Evolutionary conservation across 2,888 invertebrate species (phyloP).

Genomic region (Mythimna impura): DNA sequence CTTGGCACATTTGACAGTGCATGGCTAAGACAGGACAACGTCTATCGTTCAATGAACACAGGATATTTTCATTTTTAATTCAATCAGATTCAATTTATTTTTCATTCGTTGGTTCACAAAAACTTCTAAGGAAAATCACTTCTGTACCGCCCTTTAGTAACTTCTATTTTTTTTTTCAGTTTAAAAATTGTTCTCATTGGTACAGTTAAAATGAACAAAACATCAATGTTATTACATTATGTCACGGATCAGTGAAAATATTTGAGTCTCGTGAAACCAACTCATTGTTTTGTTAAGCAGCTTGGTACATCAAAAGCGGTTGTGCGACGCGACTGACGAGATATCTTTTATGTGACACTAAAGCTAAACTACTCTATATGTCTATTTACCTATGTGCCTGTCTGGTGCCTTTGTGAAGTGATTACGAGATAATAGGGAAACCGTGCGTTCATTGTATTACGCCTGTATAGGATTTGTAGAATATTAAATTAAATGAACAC

Average conservation of each 20-base stretch:
- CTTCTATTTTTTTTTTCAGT: constrained; percentile 1
- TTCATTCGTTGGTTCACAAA: constrained; percentile 6
- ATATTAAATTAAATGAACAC: constrained; percentile 12
- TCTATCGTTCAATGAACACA: too few species aligned
- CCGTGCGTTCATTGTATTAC: constrained; percentile 22
- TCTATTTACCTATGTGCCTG: constrained; percentile 1
- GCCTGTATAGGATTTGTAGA: constrained; percentile 18
- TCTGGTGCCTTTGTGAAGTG: constrained; percentile 13
- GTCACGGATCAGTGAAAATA: background rate
- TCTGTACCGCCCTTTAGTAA: background rate
- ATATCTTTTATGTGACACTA: constrained; percentile 25
- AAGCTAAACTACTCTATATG: constrained; percentile 24
- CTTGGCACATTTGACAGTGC: too few species aligned
- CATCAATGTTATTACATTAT: background rate
- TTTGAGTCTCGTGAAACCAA: constrained; percentile 5
- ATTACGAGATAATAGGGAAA: constrained; percentile 24
- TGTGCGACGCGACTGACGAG: constrained; percentile 2
- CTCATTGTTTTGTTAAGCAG: constrained; percentile 13
- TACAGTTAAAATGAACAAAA: background rate
- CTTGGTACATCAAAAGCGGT: constrained; percentile 29
- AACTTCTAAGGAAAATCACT: background rate
- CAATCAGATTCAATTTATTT: constrained; percentile 12
- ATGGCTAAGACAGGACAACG: too few species aligned
- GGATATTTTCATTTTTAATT: background rate
- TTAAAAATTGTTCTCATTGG: background rate